phyloP scores from a whole-genome alignment of 2,888 invertebrate genomes.

The Flexamia atlantica region DNA sequence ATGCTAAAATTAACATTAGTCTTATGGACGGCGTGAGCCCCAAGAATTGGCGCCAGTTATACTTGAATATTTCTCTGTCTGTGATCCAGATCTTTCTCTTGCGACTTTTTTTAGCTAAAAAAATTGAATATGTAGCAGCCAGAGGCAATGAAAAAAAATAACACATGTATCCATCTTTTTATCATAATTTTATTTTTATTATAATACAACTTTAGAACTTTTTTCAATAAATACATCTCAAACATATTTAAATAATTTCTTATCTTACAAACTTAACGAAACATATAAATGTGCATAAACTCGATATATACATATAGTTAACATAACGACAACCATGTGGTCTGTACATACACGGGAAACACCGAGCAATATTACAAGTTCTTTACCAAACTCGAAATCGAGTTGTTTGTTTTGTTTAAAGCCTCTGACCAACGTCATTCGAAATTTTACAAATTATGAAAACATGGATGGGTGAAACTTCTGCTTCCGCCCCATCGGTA shows the following conservation, averaged over 20 bases:
- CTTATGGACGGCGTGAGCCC: no score
- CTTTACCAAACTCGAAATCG: slow-evolving; percentile 13
- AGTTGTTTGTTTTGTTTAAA: slow-evolving; percentile 42
- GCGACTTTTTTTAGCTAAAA: no score
- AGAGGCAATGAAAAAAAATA: no score
- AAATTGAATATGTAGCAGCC: no score
- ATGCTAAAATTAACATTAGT: no score
- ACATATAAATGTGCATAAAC: slow-evolving; percentile 7
- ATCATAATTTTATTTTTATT: slow-evolving; percentile 35
- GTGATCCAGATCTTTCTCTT: no score
- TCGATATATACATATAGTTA: slow-evolving; percentile 27
- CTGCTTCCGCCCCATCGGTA: no score
- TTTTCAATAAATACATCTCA: slow-evolving; percentile 37
- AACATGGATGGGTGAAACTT: no score
- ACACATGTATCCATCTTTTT: slow-evolving; percentile 8
- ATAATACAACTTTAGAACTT: slow-evolving; percentile 38
- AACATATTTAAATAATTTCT: slow-evolving; percentile 15
- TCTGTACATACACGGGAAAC: slow-evolving; percentile 19
- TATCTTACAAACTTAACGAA: slow-evolving; percentile 43
- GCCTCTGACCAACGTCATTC: slow-evolving; percentile 46
- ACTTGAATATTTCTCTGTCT: no score
- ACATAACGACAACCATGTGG: slow-evolving; percentile 31
- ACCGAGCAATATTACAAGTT: slow-evolving; percentile 38
- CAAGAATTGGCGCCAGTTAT: no score
- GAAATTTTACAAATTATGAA: slow-evolving; percentile 23